Percentiles rank a stretch among this genome's conserved stretches.
phyloP scores from a whole-genome alignment of 2,888 invertebrate species.

The Volucella inanis region DNA sequence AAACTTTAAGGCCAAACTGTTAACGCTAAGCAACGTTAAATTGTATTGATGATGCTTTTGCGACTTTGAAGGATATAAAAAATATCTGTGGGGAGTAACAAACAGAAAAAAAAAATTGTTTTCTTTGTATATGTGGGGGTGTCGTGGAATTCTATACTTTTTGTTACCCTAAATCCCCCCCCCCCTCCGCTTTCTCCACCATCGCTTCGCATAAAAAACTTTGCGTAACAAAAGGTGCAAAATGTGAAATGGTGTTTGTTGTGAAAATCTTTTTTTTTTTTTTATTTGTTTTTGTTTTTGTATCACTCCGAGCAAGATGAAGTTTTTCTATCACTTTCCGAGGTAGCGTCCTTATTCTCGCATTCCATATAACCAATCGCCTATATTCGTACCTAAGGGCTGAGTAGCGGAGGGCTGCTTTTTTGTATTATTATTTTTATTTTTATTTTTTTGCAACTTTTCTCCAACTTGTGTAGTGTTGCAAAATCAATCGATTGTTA shows the following conservation, averaged over 20 bases:
- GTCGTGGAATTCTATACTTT: conserved; percentile 61
- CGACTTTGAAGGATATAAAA: conserved; percentile 66
- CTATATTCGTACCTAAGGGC: conserved; percentile 57
- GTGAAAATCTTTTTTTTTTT: conserved; percentile 33
- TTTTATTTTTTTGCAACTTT: neutral
- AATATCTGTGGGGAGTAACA: conserved; percentile 48
- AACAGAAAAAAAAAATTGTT: neutral
- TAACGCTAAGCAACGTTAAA: conserved; percentile 73
- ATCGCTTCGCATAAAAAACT: conserved; percentile 33
- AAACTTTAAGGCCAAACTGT: conserved; percentile 69
- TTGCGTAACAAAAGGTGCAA: conserved; percentile 70
- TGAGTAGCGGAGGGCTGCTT: conserved; percentile 16
- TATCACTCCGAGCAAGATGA: conserved; percentile 55
- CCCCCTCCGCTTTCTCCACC: no score
- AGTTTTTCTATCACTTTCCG: conserved; percentile 49
- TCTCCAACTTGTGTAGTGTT: conserved; percentile 71
- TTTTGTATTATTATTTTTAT: conserved; percentile 2
- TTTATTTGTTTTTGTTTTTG: conserved; percentile 32
- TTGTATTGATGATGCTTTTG: conserved; percentile 74
- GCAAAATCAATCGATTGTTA: conserved; percentile 83
- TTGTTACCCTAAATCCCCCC: neutral
- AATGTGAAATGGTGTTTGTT: conserved; percentile 72
- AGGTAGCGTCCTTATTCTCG: conserved; percentile 17
- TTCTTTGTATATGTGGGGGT: conserved; percentile 26
- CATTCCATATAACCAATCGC: conserved; percentile 56